Evolutionary conservation across 2,888 invertebrate species (phyloP).

Genomic region (Mythimna pallens): DNA sequence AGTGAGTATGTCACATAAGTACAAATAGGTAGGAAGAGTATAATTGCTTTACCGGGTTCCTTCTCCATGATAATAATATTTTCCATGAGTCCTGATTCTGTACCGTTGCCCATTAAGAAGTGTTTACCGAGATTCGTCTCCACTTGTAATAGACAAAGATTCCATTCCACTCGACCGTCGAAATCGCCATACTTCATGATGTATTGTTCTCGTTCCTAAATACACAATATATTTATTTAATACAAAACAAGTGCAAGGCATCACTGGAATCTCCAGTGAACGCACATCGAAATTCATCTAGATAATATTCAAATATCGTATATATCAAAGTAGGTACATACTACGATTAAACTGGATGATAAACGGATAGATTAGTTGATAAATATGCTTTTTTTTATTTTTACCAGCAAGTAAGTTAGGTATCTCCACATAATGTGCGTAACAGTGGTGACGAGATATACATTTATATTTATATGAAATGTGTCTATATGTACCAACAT

Average conservation of each 20-base stretch:
- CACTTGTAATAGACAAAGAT: slow-evolving; percentile 67
- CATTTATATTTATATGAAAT: too few species aligned
- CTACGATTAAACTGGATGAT: slow-evolving; percentile 1
- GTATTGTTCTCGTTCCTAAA: slow-evolving; percentile 70
- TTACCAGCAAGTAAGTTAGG: background rate
- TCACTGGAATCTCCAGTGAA: background rate
- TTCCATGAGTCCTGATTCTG: slow-evolving; percentile 67
- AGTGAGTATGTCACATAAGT: background rate
- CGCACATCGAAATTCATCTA: slow-evolving; percentile 11
- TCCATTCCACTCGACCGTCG: slow-evolving; percentile 67
- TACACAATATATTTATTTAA: slow-evolving; percentile 24
- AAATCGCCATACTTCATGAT: slow-evolving; percentile 68
- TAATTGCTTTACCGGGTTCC: slow-evolving; percentile 47
- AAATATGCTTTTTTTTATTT: background rate
- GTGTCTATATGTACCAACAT: background rate
- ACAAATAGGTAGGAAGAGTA: background rate
- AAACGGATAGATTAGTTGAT: background rate
- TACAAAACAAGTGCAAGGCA: slow-evolving; percentile 6
- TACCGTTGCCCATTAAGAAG: slow-evolving; percentile 69
- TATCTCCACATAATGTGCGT: background rate
- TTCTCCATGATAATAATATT: slow-evolving; percentile 67
- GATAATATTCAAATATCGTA: slow-evolving; percentile 26
- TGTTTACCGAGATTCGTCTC: slow-evolving; percentile 68
- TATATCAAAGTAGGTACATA: background rate
- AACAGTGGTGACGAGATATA: too few species aligned